phyloP scores from a whole-genome alignment of 2,888 invertebrate species.

The Ectobius pallidus region DNA sequence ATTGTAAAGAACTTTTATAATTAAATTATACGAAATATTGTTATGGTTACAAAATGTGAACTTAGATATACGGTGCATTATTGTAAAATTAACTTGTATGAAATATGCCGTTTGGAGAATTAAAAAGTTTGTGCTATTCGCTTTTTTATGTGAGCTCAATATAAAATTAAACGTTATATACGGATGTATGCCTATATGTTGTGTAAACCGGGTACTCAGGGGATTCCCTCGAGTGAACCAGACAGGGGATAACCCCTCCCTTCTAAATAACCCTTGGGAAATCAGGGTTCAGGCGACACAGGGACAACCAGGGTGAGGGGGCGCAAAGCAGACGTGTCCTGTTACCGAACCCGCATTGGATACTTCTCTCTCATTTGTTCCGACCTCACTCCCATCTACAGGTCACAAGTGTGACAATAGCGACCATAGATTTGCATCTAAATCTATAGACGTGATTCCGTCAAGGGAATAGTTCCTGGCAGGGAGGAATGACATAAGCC shows the following conservation, averaged over 20 bases:
- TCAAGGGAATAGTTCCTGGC: conserved; percentile 2
- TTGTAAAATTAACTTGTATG: too few species aligned
- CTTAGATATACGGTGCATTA: too few species aligned
- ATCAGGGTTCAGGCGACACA: conserved; percentile 1
- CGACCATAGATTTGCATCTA: neutral
- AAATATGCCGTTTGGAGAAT: too few species aligned
- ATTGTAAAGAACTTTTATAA: too few species aligned
- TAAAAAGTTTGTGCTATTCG: too few species aligned
- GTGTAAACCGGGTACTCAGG: neutral
- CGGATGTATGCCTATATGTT: neutral
- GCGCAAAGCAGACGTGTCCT: neutral
- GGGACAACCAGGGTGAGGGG: neutral
- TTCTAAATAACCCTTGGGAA: neutral
- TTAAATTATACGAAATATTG: too few species aligned
- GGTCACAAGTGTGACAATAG: conserved; percentile 2
- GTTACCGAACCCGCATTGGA: neutral
- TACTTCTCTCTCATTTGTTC: conserved; percentile 4
- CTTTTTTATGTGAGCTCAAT: too few species aligned
- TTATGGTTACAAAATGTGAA: too few species aligned
- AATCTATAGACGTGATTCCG: neutral
- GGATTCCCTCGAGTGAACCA: neutral
- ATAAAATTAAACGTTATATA: neutral
- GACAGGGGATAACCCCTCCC: neutral
- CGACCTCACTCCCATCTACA: neutral
- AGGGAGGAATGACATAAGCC: neutral